Conservation (phyloP, 2,797 vertebrate species). For the Antennarius maculatus region DNA sequence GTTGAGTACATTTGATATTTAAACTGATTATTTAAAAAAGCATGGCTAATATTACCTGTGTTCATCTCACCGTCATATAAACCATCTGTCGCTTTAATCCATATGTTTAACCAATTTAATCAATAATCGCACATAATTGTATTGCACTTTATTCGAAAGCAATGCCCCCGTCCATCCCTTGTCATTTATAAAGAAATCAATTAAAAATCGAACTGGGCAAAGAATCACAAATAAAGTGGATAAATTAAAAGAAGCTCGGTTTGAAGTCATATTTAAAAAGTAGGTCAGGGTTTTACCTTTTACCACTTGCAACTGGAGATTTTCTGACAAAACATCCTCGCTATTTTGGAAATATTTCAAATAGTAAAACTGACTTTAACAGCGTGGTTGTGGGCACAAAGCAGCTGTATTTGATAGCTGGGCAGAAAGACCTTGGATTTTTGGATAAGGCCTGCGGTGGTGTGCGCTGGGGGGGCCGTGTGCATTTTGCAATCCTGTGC, state of each 20-base stretch:
- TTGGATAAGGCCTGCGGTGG: constrained; percentile 53
- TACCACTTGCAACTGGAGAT: neutral
- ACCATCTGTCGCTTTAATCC: constrained; percentile 7
- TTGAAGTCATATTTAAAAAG: no score
- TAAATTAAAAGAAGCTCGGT: no score
- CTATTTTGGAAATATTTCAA: neutral
- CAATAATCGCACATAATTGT: neutral
- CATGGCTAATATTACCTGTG: neutral
- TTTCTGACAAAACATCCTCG: neutral
- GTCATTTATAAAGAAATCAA: no score
- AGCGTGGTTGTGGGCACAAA: constrained; percentile 10
- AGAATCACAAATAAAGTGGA: no score
- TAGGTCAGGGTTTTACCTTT: neutral
- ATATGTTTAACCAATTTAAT: constrained; percentile 14
- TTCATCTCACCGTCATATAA: constrained; percentile 6
- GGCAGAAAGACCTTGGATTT: constrained; percentile 57
- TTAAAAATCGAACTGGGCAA: no score
- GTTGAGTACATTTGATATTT: no score
- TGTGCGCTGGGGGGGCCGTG: constrained; percentile 8
- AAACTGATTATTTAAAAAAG: neutral
- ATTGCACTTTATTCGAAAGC: no score
- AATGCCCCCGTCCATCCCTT: no score
- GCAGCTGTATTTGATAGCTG: constrained; percentile 53
- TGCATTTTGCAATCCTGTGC: constrained; percentile 40
- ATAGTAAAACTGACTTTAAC: constrained; percentile 3